phyloP scores from a whole-genome alignment of 2,888 invertebrate genomes.

The Polymixis flavicincta region DNA sequence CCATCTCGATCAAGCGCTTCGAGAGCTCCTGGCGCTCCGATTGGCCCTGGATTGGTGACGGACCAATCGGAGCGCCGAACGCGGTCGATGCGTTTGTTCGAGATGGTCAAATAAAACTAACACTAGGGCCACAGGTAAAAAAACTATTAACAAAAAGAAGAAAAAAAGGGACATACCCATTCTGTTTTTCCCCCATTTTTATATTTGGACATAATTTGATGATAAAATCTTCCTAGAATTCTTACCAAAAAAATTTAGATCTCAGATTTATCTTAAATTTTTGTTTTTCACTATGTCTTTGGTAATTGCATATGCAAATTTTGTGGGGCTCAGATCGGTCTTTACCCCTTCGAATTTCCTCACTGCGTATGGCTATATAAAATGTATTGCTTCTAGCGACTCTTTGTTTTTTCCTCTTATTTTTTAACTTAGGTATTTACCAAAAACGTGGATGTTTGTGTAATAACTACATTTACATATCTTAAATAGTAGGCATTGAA shows the following conservation, averaged over 20 bases:
- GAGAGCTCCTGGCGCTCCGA: too few species aligned
- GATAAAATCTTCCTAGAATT: conserved; percentile 22
- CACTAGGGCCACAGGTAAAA: too few species aligned
- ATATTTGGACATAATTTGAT: conserved; percentile 3
- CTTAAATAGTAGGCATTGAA: not conserved
- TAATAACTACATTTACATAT: not conserved
- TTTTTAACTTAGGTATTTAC: not conserved
- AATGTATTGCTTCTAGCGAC: not conserved
- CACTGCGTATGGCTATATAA: not conserved
- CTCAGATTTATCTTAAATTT: not conserved
- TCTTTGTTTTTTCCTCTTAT: conserved; percentile 7
- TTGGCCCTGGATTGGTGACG: too few species aligned
- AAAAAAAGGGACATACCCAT: too few species aligned
- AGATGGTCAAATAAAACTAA: too few species aligned
- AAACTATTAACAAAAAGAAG: not conserved
- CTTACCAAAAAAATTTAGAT: conserved; percentile 2
- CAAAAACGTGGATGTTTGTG: not conserved
- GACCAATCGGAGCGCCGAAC: too few species aligned
- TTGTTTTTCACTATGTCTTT: conserved; percentile 17
- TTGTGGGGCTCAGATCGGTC: not conserved
- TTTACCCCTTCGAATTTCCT: not conserved
- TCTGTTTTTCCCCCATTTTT: not conserved
- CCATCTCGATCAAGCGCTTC: too few species aligned
- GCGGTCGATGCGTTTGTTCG: too few species aligned
- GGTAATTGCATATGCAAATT: conserved; percentile 32